These are phyloP conservation scores for Pachycephus smyrnensis DNA, from an alignment of 2,888 invertebrate species.

Conservation along the genomic window DNA sequence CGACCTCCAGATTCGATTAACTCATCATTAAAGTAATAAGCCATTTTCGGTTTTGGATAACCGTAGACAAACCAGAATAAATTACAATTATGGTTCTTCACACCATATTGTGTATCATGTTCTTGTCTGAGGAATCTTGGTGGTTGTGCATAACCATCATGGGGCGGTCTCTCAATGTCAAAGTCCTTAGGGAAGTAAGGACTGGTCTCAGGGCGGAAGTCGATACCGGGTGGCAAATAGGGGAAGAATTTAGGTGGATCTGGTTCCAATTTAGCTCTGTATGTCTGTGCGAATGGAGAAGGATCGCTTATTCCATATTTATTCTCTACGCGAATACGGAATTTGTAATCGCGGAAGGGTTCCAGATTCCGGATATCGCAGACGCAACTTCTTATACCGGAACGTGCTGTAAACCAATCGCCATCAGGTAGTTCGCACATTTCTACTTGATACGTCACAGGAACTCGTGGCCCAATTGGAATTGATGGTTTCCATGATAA, in stretches of 20 bases:
- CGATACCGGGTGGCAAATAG: constrained; percentile 82
- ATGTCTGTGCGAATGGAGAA: constrained; percentile 89
- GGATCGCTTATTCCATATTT: constrained; percentile 97
- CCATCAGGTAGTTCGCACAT: constrained; percentile 92
- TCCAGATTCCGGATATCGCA: constrained; percentile 91
- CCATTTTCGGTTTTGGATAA: constrained; percentile 94
- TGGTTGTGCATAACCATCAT: constrained; percentile 85
- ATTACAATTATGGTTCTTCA: constrained; percentile 90
- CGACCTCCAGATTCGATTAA: constrained; percentile 85
- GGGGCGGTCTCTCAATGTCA: constrained; percentile 88
- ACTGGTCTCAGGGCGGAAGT: constrained; percentile 86
- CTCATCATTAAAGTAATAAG: constrained; percentile 88
- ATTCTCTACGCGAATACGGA: constrained; percentile 96
- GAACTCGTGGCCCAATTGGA: constrained; percentile 86
- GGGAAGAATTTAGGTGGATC: constrained; percentile 84
- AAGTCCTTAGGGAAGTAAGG: constrained; percentile 93
- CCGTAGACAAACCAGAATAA: constrained; percentile 96
- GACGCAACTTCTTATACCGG: constrained; percentile 87
- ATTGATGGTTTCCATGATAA: constrained; percentile 96
- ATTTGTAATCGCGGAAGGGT: constrained; percentile 94
- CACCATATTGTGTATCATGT: constrained; percentile 89
- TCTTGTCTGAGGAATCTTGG: constrained; percentile 90
- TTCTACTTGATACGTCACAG: constrained; percentile 95
- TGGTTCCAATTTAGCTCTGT: constrained; percentile 81
- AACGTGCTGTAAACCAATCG: constrained; percentile 91